phyloP scores from a whole-genome alignment of 1,140 invertebrate species.

The Drosophila neocordata region DNA sequence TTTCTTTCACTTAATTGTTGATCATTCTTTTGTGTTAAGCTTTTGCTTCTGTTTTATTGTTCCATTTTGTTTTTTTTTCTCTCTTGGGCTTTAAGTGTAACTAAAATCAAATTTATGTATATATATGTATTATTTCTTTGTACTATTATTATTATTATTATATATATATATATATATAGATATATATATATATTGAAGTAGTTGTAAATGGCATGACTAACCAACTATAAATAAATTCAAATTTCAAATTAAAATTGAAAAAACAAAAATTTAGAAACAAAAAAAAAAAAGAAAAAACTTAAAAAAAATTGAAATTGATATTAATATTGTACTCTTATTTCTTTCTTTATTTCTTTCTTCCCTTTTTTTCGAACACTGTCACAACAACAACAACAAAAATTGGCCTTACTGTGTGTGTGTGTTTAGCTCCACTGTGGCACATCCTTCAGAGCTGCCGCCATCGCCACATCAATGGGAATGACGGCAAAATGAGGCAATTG shows the following conservation, averaged over 20 bases:
- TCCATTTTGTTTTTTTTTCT: background rate
- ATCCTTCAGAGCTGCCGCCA: conserved; percentile 97
- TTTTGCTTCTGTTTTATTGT: background rate
- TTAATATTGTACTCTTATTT: background rate
- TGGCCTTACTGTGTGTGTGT: background rate
- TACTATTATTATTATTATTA: background rate
- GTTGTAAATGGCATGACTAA: conserved; percentile 16
- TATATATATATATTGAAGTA: background rate
- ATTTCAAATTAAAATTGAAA: background rate
- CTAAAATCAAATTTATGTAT: conserved; percentile 16
- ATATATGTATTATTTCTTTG: background rate
- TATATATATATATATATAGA: background rate
- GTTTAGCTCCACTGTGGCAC: conserved; percentile 94
- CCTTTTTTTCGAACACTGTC: background rate
- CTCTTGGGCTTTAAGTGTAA: conserved; percentile 11
- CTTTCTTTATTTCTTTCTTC: conserved; percentile 15
- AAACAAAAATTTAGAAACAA: no score
- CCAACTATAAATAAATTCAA: background rate
- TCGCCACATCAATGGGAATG: conserved; percentile 99
- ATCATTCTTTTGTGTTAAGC: conserved; percentile 4
- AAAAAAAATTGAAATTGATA: background rate
- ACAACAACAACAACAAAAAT: no score
- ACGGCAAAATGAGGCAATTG: conserved; percentile 84
- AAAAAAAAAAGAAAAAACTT: no score
- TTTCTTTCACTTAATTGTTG: background rate